These are phyloP conservation scores for Drosophila birchii DNA, from an alignment of 2,888 invertebrate species.

Conservation along the genomic window DNA sequence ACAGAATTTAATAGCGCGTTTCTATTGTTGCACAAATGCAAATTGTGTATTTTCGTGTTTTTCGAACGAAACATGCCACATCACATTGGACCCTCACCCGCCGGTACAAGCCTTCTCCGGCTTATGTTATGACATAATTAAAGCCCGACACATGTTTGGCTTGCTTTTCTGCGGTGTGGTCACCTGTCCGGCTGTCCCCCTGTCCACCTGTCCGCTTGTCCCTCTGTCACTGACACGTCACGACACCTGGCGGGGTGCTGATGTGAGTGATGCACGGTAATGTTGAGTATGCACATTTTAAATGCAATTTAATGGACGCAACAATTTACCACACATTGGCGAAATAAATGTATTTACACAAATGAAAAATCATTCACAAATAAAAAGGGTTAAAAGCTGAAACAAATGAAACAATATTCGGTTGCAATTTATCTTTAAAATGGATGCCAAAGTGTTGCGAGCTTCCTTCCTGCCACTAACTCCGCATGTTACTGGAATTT, in stretches of 20 bases:
- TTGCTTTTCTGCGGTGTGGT: slow-evolving; percentile 27
- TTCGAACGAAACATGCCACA: slow-evolving; percentile 33
- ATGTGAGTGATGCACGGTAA: slow-evolving; percentile 1
- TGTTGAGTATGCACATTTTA: slow-evolving; percentile 26
- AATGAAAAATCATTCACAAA: slow-evolving; percentile 29
- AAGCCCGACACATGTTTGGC: slow-evolving; percentile 47
- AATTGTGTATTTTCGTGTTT: slow-evolving; percentile 46
- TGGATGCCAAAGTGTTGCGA: slow-evolving; percentile 52
- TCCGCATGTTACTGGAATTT: slow-evolving; percentile 11
- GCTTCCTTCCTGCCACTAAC: slow-evolving; percentile 7
- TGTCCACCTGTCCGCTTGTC: slow-evolving; percentile 14
- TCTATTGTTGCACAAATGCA: slow-evolving; percentile 43
- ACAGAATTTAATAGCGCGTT: slow-evolving; percentile 47
- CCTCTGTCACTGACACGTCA: slow-evolving; percentile 44
- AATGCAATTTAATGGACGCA: slow-evolving; percentile 45
- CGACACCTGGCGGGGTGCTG: slow-evolving; percentile 30
- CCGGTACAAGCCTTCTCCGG: not conserved
- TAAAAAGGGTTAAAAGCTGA: not conserved
- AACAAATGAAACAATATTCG: slow-evolving; percentile 36
- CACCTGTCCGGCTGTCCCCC: slow-evolving; percentile 15
- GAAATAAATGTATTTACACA: not conserved
- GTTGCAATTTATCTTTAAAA: slow-evolving; percentile 53
- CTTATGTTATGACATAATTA: slow-evolving; percentile 56
- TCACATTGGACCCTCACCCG: slow-evolving; percentile 17
- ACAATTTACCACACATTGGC: slow-evolving; percentile 5